Percentiles rank a stretch among this genome's conserved stretches.
phyloP scores from a whole-genome alignment of 2,113 vertebrate species.

The Etheostoma cragini region DNA sequence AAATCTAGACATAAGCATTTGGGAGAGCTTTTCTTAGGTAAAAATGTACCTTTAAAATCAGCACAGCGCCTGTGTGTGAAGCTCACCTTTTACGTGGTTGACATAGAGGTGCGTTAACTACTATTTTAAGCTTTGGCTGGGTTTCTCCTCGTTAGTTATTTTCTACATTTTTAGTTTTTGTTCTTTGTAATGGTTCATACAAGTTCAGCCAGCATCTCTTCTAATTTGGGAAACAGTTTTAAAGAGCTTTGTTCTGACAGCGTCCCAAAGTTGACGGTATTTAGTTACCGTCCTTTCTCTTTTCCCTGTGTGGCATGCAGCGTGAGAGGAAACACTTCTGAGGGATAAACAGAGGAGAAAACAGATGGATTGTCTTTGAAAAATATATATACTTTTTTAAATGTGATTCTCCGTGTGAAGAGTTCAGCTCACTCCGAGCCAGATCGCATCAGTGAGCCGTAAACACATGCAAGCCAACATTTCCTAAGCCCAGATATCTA shows the following conservation, averaged over 20 bases:
- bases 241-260: slow-evolving; percentile 26
- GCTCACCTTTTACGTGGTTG: not conserved
- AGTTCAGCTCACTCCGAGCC: slow-evolving; percentile 37
- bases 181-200: slow-evolving; percentile 22
- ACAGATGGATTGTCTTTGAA: slow-evolving; percentile 56
- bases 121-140: not conserved
- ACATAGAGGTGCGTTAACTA: slow-evolving; percentile 2
- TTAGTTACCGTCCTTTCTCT: slow-evolving; percentile 18
- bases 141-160: slow-evolving; percentile 1
- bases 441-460: slow-evolving; percentile 19
- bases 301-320: slow-evolving; percentile 19
- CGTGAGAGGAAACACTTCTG: slow-evolving; percentile 45
- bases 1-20: not conserved
- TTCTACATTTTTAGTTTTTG: slow-evolving; percentile 5
- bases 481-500: not conserved
- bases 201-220: slow-evolving; percentile 45
- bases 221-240: slow-evolving; percentile 60
- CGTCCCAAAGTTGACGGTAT: slow-evolving; percentile 6
- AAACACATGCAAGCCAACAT: slow-evolving; percentile 47
- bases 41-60: not conserved
- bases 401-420: slow-evolving; percentile 39
- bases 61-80: not conserved
- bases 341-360: slow-evolving; percentile 30
- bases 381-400: not conserved
- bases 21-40: not conserved